These are phyloP conservation scores for Nyctibius bracteatus DNA, from an alignment of 2,113 vertebrate species.

Conservation along the genomic window DNA sequence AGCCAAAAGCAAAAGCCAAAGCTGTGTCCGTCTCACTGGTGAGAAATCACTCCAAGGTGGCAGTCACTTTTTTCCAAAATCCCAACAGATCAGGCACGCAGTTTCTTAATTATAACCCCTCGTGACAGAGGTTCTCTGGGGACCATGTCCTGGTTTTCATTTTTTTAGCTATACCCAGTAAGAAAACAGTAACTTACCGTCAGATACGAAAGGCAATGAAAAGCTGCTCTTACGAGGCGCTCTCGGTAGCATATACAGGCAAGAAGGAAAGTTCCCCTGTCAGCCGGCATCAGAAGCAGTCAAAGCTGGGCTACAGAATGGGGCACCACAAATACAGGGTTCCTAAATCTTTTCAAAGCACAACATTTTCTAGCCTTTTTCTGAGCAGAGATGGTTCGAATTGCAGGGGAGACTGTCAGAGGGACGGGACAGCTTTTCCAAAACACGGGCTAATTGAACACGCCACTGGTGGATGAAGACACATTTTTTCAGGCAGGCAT, in stretches of 20 bases:
- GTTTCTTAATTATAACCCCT: background rate
- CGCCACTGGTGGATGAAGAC: slow-evolving; percentile 12
- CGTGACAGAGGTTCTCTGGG: background rate
- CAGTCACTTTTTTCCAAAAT: background rate
- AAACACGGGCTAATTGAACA: background rate
- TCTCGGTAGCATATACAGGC: accelerated
- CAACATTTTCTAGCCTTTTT: background rate
- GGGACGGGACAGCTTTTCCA: background rate
- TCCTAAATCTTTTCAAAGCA: background rate
- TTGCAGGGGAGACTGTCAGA: background rate
- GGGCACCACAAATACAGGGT: background rate
- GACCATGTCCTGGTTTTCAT: background rate
- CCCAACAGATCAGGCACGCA: background rate
- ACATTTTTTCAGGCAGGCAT: background rate
- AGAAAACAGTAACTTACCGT: background rate
- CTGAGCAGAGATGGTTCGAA: background rate
- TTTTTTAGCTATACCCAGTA: background rate
- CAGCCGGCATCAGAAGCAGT: background rate
- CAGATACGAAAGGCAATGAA: background rate
- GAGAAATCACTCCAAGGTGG: background rate
- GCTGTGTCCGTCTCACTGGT: background rate
- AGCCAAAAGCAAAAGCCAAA: background rate
- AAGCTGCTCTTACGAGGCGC: background rate
- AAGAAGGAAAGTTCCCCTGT: background rate
- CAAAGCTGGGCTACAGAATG: background rate